Percentiles rank a stretch among this genome's conserved stretches.
Evolutionary conservation across 2,888 invertebrate species (phyloP).

Genomic region (Ctenicera cuprea): DNA sequence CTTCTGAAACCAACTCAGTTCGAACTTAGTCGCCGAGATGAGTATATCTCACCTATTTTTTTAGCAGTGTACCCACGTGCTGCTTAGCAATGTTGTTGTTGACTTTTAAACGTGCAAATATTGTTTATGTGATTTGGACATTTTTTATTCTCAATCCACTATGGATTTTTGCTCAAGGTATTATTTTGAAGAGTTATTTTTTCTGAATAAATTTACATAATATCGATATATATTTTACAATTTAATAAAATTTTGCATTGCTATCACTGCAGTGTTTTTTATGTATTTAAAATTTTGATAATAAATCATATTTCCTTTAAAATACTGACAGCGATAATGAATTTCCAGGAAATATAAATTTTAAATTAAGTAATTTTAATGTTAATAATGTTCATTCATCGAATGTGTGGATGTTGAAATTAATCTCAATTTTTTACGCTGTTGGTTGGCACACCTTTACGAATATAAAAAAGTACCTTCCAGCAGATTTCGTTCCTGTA

Average conservation of each 20-base stretch:
- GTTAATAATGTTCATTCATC: background rate
- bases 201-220: background rate
- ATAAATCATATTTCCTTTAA: background rate
- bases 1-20: conserved; percentile 41
- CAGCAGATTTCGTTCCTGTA: background rate
- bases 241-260: background rate
- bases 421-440: conserved; percentile 1
- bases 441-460: background rate
- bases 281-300: background rate
- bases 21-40: conserved; percentile 44
- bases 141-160: conserved; percentile 50
- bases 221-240: too few relatives aligned
- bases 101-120: conserved; percentile 53
- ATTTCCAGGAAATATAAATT: conserved; percentile 3
- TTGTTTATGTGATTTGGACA: conserved; percentile 52
- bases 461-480: background rate
- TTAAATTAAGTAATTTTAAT: background rate
- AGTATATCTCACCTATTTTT: conserved; percentile 31
- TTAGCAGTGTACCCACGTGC: conserved; percentile 45
- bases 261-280: background rate
- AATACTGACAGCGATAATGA: background rate
- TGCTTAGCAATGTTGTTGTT: conserved; percentile 31
- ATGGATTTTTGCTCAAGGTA: conserved; percentile 59
- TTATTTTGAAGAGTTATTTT: conserved; percentile 26
- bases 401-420: background rate